A percentile compares a stretch with the other conserved stretches of the same genome.
Evolutionary conservation across 1,140 invertebrate species (phyloP).

Genomic region (Atta cephalotes): DNA sequence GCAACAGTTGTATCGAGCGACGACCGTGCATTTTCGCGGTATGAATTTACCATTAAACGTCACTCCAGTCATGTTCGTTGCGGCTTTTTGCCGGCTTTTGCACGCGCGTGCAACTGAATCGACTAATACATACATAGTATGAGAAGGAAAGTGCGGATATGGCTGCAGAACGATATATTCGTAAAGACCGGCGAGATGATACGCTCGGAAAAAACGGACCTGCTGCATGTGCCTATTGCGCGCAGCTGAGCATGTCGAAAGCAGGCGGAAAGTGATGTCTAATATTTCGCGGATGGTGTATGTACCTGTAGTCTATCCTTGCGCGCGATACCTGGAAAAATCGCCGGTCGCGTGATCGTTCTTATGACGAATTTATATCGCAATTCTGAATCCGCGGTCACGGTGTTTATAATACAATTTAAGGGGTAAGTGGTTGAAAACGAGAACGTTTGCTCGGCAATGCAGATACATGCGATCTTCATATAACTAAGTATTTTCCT

Average conservation of each 20-base stretch:
- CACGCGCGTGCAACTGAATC: slow-evolving; percentile 27
- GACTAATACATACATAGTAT: background rate
- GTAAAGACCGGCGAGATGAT: slow-evolving; percentile 47
- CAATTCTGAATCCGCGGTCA: slow-evolving; percentile 24
- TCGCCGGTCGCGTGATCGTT: slow-evolving; percentile 40
- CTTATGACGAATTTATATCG: slow-evolving; percentile 27
- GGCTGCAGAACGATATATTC: slow-evolving; percentile 3
- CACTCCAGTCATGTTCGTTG: background rate
- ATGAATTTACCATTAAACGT: slow-evolving; percentile 49
- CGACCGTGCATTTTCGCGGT: slow-evolving; percentile 42
- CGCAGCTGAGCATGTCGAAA: slow-evolving; percentile 49
- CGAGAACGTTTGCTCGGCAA: background rate
- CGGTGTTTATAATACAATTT: slow-evolving; percentile 20
- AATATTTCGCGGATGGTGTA: slow-evolving; percentile 20
- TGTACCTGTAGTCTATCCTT: background rate
- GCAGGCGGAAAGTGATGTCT: slow-evolving; percentile 56
- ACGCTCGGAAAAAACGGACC: slow-evolving; percentile 36
- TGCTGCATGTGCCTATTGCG: background rate
- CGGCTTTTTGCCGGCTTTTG: slow-evolving; percentile 26
- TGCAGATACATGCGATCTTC: background rate
- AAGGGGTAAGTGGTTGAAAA: slow-evolving; percentile 43
- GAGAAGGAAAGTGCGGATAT: slow-evolving; percentile 59
- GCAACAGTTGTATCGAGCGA: slow-evolving; percentile 65
- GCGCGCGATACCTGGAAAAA: slow-evolving; percentile 43
- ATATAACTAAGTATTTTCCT: background rate